Evolutionary conservation across 2,113 vertebrate genomes (phyloP).

Genomic region (Zapus hudsonius): DNA sequence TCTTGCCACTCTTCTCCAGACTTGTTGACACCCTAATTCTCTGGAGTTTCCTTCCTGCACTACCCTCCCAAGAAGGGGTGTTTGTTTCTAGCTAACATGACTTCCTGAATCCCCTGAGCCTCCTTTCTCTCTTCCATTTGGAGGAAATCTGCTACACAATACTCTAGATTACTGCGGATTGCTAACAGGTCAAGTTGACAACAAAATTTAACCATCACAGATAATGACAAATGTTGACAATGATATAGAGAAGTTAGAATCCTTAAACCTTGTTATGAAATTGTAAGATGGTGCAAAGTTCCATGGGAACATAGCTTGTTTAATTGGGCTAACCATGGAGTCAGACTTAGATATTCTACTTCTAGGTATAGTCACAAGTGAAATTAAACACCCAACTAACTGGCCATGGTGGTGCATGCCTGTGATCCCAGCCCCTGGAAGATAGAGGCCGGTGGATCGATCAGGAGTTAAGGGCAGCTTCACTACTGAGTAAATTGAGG

Average conservation of each 20-base stretch:
- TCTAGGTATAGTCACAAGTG: background rate
- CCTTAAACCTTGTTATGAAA: background rate
- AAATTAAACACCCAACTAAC: background rate
- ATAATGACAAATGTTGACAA: slow-evolving; percentile 9
- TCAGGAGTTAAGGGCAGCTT: background rate
- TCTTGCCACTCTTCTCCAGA: no score
- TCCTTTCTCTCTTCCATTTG: no score
- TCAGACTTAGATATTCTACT: background rate
- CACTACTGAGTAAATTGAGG: background rate
- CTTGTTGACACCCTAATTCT: no score
- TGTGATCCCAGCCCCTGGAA: background rate
- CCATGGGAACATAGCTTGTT: background rate
- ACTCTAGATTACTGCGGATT: no score
- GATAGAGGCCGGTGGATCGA: background rate
- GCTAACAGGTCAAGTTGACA: no score
- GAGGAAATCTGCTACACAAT: no score
- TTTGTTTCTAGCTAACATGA: no score
- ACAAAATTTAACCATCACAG: no score
- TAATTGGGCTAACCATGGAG: background rate
- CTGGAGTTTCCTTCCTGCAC: no score
- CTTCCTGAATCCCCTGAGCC: no score
- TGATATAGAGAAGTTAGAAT: background rate
- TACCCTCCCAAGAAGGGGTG: no score
- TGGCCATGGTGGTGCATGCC: background rate
- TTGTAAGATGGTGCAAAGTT: background rate